These are phyloP conservation scores for Limnephilus lunatus DNA, from an alignment of 2,888 invertebrate species.

Conservation along the genomic window DNA sequence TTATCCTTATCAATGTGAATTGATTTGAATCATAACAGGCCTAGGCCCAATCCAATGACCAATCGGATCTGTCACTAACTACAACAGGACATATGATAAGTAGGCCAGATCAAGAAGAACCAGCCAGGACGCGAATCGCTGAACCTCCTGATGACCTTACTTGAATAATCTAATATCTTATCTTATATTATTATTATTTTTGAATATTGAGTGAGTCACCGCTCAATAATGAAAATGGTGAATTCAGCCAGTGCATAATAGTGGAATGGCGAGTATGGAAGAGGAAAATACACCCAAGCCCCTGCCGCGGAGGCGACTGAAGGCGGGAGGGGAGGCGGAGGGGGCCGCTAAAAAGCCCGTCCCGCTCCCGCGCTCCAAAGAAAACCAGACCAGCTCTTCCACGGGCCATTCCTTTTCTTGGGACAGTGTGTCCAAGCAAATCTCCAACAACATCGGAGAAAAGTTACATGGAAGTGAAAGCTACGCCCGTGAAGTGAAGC, in stretches of 20 bases:
- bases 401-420: constrained; percentile 73
- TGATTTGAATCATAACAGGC: neutral
- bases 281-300: neutral
- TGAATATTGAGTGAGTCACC: neutral
- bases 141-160: neutral
- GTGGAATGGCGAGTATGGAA: neutral
- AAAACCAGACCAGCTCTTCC: neutral
- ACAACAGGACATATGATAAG: neutral
- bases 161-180: neutral
- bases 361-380: constrained; percentile 76
- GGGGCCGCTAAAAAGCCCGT: constrained; percentile 72
- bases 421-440: constrained; percentile 77
- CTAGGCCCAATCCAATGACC: neutral
- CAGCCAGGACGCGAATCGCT: too few relatives aligned
- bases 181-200: too few relatives aligned
- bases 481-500: constrained; percentile 70
- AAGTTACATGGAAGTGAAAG: constrained; percentile 75
- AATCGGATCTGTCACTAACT: neutral
- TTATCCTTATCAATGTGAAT: neutral
- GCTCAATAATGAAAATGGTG: neutral
- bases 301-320: constrained; percentile 4
- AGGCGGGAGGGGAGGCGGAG: neutral
- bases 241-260: neutral
- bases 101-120: neutral
- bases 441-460: constrained; percentile 77